Conservation (phyloP, 2,888 invertebrate genomes). For the Drosophila peninsularis region DNA sequence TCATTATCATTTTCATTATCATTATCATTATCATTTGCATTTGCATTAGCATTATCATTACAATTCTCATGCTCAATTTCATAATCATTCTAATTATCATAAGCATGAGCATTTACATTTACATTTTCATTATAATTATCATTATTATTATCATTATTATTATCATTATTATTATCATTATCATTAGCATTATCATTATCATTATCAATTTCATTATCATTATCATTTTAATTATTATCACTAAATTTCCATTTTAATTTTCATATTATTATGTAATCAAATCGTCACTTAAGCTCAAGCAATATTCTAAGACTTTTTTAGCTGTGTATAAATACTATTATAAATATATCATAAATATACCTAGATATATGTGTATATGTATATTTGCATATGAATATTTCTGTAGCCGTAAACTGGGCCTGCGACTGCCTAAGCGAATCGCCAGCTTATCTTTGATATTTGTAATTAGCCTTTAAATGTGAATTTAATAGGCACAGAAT, state of each 20-base stretch:
- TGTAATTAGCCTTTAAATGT: constrained; percentile 38
- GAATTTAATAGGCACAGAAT: constrained; percentile 15
- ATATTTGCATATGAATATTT: constrained; percentile 4
- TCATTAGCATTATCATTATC: neutral
- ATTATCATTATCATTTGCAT: neutral
- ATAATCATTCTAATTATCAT: neutral
- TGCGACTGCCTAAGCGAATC: constrained; percentile 12
- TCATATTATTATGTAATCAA: too few species aligned
- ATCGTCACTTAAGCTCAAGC: too few species aligned
- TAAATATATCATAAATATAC: neutral
- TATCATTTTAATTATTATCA: too few species aligned
- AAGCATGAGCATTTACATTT: neutral
- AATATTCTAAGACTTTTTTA: constrained; percentile 8
- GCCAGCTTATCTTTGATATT: constrained; percentile 35
- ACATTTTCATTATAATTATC: neutral
- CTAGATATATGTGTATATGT: neutral
- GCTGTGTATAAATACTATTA: constrained; percentile 25
- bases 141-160: neutral
- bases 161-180: neutral
- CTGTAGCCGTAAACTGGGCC: constrained; percentile 25
- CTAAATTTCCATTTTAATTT: too few species aligned
- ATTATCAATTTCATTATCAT: neutral
- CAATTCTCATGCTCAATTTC: neutral
- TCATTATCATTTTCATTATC: neutral
- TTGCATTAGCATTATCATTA: too few species aligned